These are phyloP conservation scores for Pocota personata DNA, from an alignment of 2,888 invertebrate species.

Conservation along the genomic window DNA sequence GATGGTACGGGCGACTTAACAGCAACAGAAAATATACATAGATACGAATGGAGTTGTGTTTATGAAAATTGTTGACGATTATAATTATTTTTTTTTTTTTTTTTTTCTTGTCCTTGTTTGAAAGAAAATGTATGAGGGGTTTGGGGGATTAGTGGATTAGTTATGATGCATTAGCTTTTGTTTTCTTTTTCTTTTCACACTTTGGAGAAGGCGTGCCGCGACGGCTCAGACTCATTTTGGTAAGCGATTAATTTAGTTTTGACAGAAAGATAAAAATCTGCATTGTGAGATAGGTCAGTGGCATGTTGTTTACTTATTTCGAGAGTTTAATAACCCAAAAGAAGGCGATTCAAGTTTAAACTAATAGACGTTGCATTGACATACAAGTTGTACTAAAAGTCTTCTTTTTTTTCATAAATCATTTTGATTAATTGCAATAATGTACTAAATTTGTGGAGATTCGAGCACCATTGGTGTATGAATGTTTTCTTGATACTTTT, in stretches of 20 bases:
- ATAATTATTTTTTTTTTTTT: constrained; percentile 3
- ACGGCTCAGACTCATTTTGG: neutral
- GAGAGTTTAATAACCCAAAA: constrained; percentile 7
- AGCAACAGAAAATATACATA: neutral
- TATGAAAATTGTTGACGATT: constrained; percentile 26
- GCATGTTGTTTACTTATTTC: neutral
- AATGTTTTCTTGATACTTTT: no score
- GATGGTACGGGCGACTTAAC: neutral
- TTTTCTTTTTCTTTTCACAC: neutral
- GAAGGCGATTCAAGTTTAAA: no score
- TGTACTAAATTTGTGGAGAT: no score
- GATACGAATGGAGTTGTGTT: constrained; percentile 22
- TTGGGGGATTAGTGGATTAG: neutral
- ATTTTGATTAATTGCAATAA: no score
- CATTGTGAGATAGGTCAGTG: constrained; percentile 43
- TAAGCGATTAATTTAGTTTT: constrained; percentile 19
- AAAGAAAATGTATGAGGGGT: constrained; percentile 19
- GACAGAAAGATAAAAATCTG: neutral
- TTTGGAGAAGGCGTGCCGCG: neutral
- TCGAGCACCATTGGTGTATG: no score
- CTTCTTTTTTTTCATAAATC: no score
- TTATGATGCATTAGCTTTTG: constrained; percentile 26
- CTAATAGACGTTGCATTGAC: no score
- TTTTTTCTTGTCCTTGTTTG: constrained; percentile 2
- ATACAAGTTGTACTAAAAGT: no score